Conservation (phyloP, 2,888 invertebrate genomes). For the Serrognathus titanus region DNA sequence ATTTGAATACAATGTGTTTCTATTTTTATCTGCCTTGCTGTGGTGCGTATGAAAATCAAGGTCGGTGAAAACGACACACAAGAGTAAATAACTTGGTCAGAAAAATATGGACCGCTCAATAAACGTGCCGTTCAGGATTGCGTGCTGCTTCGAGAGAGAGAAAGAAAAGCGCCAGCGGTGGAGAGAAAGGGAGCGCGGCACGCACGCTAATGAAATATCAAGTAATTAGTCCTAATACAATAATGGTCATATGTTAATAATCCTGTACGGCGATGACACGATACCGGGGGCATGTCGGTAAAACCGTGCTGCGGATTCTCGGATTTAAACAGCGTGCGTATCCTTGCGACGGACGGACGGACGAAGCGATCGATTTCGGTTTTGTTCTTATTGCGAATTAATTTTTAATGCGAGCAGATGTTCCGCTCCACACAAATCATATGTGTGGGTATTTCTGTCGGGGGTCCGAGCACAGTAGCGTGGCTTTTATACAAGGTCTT, state of each 20-base stretch:
- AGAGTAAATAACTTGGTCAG: constrained; percentile 2
- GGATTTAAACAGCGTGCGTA: constrained; percentile 3
- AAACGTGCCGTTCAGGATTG: constrained; percentile 11
- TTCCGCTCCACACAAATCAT: too few species aligned
- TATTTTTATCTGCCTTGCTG: too few species aligned
- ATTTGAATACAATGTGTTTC: too few species aligned
- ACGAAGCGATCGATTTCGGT: too few species aligned
- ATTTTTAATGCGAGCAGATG: too few species aligned
- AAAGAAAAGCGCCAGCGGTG: too few species aligned
- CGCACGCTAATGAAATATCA: constrained; percentile 45
- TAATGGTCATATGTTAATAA: constrained; percentile 45
- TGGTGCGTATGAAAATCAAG: too few species aligned
- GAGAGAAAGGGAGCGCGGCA: constrained; percentile 23
- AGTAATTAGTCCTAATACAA: constrained; percentile 45
- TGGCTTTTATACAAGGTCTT: too few species aligned
- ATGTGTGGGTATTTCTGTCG: too few species aligned
- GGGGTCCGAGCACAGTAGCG: too few species aligned
- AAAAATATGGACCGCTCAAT: constrained; percentile 8
- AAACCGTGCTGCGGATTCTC: constrained; percentile 2
- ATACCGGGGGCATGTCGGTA: constrained; percentile 8
- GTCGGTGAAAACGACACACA: too few species aligned
- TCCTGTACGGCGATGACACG: constrained; percentile 25
- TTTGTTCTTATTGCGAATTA: too few species aligned
- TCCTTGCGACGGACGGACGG: neutral
- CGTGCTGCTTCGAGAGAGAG: constrained; percentile 14